Percentiles rank a stretch among this genome's conserved stretches.
These are phyloP conservation scores for Pogoniulus pusillus DNA, from an alignment of 2,797 vertebrate genomes.

Conservation along the genomic window DNA sequence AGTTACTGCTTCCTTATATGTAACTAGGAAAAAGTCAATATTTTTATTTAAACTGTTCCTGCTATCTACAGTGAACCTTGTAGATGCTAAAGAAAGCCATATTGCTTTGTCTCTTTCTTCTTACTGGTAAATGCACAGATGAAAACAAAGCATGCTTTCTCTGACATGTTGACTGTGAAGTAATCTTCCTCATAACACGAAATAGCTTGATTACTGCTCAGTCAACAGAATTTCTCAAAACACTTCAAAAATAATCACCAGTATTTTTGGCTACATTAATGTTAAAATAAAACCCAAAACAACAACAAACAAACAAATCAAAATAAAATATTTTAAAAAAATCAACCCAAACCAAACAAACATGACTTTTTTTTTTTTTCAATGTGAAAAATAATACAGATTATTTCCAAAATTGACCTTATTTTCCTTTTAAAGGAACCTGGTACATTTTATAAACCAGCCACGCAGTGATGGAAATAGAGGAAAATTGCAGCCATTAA, in stretches of 20 bases:
- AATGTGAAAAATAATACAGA: background rate
- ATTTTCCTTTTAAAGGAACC: slow-evolving; percentile 13
- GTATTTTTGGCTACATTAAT: background rate
- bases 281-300: no score
- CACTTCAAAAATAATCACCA: background rate
- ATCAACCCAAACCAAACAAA: no score
- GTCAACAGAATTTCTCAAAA: slow-evolving; percentile 38
- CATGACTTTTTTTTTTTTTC: background rate
- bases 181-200: background rate
- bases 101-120: background rate
- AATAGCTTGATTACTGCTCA: slow-evolving; percentile 27
- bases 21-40: background rate
- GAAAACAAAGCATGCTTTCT: background rate
- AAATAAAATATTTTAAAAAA: no score
- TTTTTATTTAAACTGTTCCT: background rate
- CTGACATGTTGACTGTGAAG: background rate
- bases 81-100: background rate
- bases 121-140: background rate
- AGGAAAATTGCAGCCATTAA: slow-evolving; percentile 60
- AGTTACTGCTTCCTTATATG: background rate
- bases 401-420: slow-evolving; percentile 24
- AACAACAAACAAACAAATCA: background rate
- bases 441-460: slow-evolving; percentile 30
- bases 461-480: slow-evolving; percentile 5
- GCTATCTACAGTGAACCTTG: background rate